Base-by-base conservation (phyloP, 2,888 invertebrate genomes). In the Archaeoteleia sp. region DNA sequence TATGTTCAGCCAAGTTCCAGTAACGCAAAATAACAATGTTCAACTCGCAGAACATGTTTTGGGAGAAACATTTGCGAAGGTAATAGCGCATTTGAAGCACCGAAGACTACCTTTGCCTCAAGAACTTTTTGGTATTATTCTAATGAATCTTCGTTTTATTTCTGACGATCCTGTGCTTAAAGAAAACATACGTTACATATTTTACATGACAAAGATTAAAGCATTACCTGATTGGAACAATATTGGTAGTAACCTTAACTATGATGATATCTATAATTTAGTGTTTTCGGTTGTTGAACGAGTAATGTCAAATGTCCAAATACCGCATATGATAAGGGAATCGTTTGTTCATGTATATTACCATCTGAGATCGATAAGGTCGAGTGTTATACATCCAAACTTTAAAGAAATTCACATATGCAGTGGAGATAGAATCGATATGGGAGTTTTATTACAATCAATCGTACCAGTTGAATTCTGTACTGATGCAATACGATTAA, bases 91-190 rank as follows among this genome's bases (percentile, higher is more conserved):
- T 2, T 7, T 74, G 6, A 40, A 23, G 3, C 8, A 10, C 2
- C 10, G 5, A 1, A 37, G 51, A 8, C 4, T 45, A 0, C 3
- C n/a, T 35, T 8, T 74, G 9, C 40, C 73, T 1, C 74, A 73
- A 51, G 49, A 49, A 43, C 6, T 75, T 20, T 72, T 75, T 34
- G 71, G 67, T 6, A 27, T 63, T 3, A 70, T 76, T 25, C 10
- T 76, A 29, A 29, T 49, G 0, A 70, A 73, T 35, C 53, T 76
- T 12, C 74, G 74, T 1, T 66, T 70, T 7, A 35, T 43, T 45
- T 63, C 65, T 3, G 34, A 40, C 3, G 70, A 76, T 65, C 72
- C 75, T 2, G 53, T 72, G 8, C 51, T 74, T 1, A 68, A 74
- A 29, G 76, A 76, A 46, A 67, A 76, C 32, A 25, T 74, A 2